Evolutionary conservation across 2,113 vertebrate species (phyloP), one percentile per base, ranked within the genome.

Genomic region (Neofelis nebulosa): DNA sequence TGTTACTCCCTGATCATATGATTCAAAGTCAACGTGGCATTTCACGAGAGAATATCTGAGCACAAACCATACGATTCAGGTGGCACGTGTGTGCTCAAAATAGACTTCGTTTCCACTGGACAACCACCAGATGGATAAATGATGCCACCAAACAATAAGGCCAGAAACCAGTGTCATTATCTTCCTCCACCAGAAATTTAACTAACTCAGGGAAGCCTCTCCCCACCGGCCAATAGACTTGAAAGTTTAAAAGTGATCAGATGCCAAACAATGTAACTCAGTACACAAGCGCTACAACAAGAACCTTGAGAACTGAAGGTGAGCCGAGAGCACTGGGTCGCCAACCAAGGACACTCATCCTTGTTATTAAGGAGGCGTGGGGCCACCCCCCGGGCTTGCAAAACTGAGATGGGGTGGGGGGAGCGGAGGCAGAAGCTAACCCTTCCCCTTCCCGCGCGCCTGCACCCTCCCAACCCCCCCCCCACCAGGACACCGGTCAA

Each of bases 391-490:
- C 11, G 61, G 38, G 48, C 21, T 65, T 73, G 87, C 78, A 66
- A 81, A 71, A 50, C 27, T 1, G 57, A 61, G 21, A 61, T 61
- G 57, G 57, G 21, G 52, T 4, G 15, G 52, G 57, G 57, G 57
- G 57, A 61, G 57, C 33, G 33, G 57, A 15, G 63, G 63, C 61
- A 38, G 7, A 23, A 29, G 78, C 5, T 18, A 61, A 13, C 48
- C 13, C 27, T 23, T 2, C 19, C 50, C 33, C 3, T 2, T 33
- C 14, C 7, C 7, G 31, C 7, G 1, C 1, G 55, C 41, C 21
- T 18, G 92, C 21, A 61, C 48, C 36, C n/a, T 23, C 50, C 48
- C 0, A 45, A 45, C 33, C 78, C 57, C 33, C 78, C 57, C 61
- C 21, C 57, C 57, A 7, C 57, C 21, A 45, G 19, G 74, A 41